Conservation (phyloP, 2,113 vertebrate genomes). For the Coturnix japonica region DNA sequence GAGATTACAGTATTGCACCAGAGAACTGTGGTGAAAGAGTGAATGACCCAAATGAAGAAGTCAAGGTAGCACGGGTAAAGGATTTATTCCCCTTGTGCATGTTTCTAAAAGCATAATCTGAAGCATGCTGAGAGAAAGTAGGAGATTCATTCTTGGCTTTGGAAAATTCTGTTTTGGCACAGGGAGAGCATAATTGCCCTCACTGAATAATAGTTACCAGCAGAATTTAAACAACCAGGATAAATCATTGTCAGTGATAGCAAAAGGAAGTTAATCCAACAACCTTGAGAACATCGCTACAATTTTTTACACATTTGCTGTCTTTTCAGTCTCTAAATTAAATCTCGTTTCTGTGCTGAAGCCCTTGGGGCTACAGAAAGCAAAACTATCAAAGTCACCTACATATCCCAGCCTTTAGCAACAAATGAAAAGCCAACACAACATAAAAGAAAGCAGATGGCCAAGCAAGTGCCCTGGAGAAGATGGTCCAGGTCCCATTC, state of each 20-base stretch:
- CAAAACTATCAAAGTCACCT: conserved; percentile 28
- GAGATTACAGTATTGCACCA: neutral
- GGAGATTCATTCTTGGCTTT: neutral
- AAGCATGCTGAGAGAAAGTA: neutral
- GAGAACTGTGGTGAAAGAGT: neutral
- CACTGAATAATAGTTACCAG: neutral
- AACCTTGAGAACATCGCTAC: conserved; percentile 40
- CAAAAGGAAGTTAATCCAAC: conserved; percentile 40
- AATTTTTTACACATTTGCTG: conserved; percentile 49
- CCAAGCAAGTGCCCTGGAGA: conserved; percentile 16
- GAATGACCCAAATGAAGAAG: neutral
- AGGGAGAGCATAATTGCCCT: neutral
- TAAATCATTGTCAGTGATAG: conserved; percentile 59
- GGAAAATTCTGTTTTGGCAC: neutral
- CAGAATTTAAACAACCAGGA: conserved; percentile 57
- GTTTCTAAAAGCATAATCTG: neutral
- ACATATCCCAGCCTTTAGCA: neutral
- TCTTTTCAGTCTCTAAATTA: conserved; percentile 12
- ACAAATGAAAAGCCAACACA: conserved; percentile 9
- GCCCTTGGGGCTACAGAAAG: conserved; percentile 27
- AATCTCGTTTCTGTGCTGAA: conserved; percentile 22
- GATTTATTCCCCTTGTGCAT: neutral
- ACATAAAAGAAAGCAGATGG: conserved; percentile 45
- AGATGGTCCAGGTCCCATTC: neutral
- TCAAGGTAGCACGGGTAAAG: neutral